These are phyloP conservation scores for Stratiolaelaps scimitus DNA, from an alignment of 1,140 invertebrate species.

Conservation along the genomic window DNA sequence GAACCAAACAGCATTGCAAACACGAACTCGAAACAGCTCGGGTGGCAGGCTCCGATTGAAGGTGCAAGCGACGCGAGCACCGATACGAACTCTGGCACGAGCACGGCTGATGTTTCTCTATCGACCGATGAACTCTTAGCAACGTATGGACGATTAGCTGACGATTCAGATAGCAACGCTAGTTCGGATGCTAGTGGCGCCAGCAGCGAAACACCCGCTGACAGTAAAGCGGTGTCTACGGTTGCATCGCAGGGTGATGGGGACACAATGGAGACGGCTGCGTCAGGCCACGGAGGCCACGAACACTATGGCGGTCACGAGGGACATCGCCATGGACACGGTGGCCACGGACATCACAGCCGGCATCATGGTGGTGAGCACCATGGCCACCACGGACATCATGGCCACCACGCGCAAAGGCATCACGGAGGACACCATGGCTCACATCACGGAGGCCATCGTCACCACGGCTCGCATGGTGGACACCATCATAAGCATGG, in stretches of 20 bases:
- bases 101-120: too few relatives aligned
- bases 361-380: background rate
- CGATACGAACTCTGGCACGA: too few relatives aligned
- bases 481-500: background rate
- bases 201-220: too few relatives aligned
- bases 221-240: background rate
- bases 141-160: too few relatives aligned
- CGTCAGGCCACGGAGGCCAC: background rate
- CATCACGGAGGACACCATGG: slow-evolving; percentile 6
- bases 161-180: background rate
- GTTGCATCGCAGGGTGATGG: background rate
- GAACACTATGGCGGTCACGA: background rate
- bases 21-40: too few relatives aligned
- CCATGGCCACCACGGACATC: slow-evolving; percentile 10
- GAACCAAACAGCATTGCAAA: too few relatives aligned
- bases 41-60: too few relatives aligned
- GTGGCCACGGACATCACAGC: background rate
- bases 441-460: slow-evolving; percentile 18
- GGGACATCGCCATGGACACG: slow-evolving; percentile 12
- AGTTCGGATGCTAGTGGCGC: too few relatives aligned
- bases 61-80: too few relatives aligned
- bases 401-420: slow-evolving; percentile 2
- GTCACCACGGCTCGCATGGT: background rate
- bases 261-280: background rate
- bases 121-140: too few relatives aligned